Evolutionary conservation across 2,888 invertebrate genomes (phyloP).

Genomic region (Thera britannica): DNA sequence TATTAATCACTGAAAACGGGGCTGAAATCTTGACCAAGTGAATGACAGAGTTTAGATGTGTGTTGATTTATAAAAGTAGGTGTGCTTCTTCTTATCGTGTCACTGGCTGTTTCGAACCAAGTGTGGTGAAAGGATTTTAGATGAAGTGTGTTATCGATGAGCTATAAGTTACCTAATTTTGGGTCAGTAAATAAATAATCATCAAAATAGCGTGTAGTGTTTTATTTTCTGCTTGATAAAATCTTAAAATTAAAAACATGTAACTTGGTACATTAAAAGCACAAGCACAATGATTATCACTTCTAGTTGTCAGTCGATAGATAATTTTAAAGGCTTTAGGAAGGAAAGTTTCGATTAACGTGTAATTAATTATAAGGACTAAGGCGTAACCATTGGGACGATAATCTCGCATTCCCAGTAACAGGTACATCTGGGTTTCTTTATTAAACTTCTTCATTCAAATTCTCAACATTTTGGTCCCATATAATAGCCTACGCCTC

Average conservation of each 20-base stretch:
- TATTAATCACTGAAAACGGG: conserved; percentile 92
- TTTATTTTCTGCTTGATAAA: conserved; percentile 74
- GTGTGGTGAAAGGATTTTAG: too few relatives aligned
- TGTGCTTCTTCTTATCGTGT: too few relatives aligned
- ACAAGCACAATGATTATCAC: conserved; percentile 82
- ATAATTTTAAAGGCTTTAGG: conserved; percentile 68
- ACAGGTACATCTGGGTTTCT: conserved; percentile 52
- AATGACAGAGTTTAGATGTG: conserved; percentile 7
- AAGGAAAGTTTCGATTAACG: conserved; percentile 71
- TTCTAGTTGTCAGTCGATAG: conserved; percentile 80
- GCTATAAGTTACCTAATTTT: background rate
- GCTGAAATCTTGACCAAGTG: conserved; percentile 90
- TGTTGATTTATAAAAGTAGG: background rate
- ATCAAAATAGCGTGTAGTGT: conserved; percentile 68
- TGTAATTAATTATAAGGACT: conserved; percentile 49
- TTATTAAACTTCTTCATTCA: conserved; percentile 33
- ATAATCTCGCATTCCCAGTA: conserved; percentile 60
- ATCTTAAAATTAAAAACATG: conserved; percentile 72
- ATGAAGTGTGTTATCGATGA: background rate
- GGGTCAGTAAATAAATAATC: conserved; percentile 43
- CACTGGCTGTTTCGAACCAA: too few relatives aligned
- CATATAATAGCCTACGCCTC: conserved; percentile 75
- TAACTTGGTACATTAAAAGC: conserved; percentile 82
- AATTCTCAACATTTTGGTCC: conserved; percentile 70
- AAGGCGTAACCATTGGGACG: conserved; percentile 81